phyloP scores from a whole-genome alignment of 2,797 vertebrate species.

The Monodelphis domestica region DNA sequence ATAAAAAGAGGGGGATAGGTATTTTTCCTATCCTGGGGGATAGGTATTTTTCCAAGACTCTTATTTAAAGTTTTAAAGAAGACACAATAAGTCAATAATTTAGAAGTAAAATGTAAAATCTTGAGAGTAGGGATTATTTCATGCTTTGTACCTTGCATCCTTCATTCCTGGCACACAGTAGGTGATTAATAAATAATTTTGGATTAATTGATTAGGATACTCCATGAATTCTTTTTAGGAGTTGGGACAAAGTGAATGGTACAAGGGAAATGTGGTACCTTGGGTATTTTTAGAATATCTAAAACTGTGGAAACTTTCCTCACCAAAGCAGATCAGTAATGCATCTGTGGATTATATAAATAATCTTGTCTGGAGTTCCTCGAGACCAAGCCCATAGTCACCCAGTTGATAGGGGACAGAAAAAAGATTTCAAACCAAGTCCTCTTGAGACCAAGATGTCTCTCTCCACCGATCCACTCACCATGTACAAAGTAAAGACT shows the following conservation, averaged over 20 bases:
- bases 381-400: not conserved
- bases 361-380: not conserved
- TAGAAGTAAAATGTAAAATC: not conserved
- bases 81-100: conserved; percentile 57
- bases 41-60: conserved; percentile 44
- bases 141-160: not conserved
- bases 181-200: not conserved
- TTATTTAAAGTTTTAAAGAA: conserved; percentile 36
- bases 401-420: not conserved
- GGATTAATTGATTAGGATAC: conserved; percentile 31
- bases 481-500: not conserved
- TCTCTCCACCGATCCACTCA: too few species aligned
- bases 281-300: not conserved
- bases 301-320: not conserved
- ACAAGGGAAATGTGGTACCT: conserved; percentile 10
- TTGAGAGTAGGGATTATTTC: not conserved
- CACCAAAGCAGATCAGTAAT: not conserved
- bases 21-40: too few species aligned
- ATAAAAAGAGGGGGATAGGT: not conserved
- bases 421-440: not conserved
- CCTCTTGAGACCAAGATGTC: not conserved
- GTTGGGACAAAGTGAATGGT: conserved; percentile 30
- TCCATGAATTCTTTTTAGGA: conserved; percentile 60
- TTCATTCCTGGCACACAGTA: not conserved
- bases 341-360: not conserved